Percentiles rank a stretch among this genome's conserved stretches.
Evolutionary conservation across 2,113 vertebrate species (phyloP).

Genomic region (Leucoraja erinaceus): DNA sequence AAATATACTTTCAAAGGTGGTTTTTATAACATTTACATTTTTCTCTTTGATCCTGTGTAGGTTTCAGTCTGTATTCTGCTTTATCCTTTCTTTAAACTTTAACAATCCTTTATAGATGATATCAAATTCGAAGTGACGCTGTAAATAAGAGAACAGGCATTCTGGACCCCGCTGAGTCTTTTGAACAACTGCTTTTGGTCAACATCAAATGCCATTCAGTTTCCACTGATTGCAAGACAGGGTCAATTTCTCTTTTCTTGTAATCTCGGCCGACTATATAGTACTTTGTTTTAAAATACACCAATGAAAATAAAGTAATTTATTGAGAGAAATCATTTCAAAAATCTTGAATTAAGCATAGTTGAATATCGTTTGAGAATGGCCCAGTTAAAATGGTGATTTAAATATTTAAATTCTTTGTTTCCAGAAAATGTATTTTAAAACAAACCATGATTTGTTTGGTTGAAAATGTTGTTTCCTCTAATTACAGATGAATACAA

Average conservation of each 20-base stretch:
- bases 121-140: too few relatives aligned
- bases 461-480: slow-evolving; percentile 39
- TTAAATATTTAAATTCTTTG: neutral
- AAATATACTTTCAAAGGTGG: too few relatives aligned
- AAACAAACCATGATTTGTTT: neutral
- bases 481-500: slow-evolving; percentile 73
- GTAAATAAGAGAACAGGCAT: too few relatives aligned
- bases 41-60: too few relatives aligned
- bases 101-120: too few relatives aligned
- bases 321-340: neutral
- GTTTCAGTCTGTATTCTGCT: too few relatives aligned
- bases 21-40: too few relatives aligned
- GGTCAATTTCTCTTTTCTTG: neutral
- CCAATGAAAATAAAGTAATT: neutral
- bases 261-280: neutral
- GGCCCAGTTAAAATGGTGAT: neutral
- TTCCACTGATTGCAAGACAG: too few relatives aligned
- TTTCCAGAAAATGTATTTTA: neutral
- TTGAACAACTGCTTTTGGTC: too few relatives aligned
- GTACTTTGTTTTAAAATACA: neutral
- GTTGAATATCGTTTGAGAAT: neutral
- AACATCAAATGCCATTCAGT: too few relatives aligned
- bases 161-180: too few relatives aligned
- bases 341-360: neutral
- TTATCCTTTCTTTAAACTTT: too few relatives aligned